Evolutionary conservation across 2,797 vertebrate species (phyloP), one percentile per base, ranked within the genome.

Genomic region (Cichlasoma orientale): DNA sequence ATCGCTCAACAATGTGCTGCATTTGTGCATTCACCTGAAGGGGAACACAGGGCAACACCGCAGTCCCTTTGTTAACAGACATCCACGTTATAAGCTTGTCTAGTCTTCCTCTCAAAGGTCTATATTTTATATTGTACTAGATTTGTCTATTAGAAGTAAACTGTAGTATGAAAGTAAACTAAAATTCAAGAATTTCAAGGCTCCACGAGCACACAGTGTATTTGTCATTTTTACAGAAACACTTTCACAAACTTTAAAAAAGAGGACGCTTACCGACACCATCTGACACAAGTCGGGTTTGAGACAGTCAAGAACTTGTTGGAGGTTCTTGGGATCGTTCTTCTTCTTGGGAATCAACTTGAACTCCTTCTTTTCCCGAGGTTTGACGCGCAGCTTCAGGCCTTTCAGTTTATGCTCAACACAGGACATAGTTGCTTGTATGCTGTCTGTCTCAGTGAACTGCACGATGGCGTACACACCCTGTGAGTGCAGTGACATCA

Each of bases 391-490:
- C 41, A 98, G 94, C 55, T 92, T 96, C 72, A 93, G 92, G 7
- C 96, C 96, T 4, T 89, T 90, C 71, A 99, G 78, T 21, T 38
- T 82, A 68, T 98, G 97, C 77, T 95, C 91, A 1, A 94, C 33
- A 58, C 95, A 82, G 8, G 95, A 87, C 86, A 98, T 73, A 1
- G 94, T 74, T 1, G 90, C 89, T 55, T 95, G 89, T 2, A 86
- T 89, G 23, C 96, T 83, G 3, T 82, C 89, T 0, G 75, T 50
- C 12, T 96, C 94, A 1, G 41, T 85, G 91, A 98, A 96, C 89
- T 97, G 96, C 69, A 99, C 96, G 0, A 99, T 97, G 79, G 98
- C 97, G 72, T 95, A 99, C n/a, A 97, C 93, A 0, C 97, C 97
- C 98, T 99, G 87, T 18, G 36, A 41, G 41, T 0, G 11, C 23